phyloP scores from a whole-genome alignment of 2,888 invertebrate genomes.

The Volucella bombylans region DNA sequence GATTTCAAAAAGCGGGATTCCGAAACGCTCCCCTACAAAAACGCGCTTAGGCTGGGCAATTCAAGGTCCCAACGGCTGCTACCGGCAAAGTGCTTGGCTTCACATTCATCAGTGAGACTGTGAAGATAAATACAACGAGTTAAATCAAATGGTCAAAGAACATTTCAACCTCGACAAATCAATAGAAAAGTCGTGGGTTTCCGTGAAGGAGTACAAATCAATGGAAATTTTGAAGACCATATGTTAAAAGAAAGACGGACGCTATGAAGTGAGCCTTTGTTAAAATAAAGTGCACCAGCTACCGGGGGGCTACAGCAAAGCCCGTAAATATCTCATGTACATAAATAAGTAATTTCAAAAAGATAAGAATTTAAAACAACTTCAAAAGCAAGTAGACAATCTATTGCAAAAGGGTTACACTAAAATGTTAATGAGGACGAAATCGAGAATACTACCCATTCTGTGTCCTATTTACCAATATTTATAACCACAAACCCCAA shows the following conservation, averaged over 20 bases:
- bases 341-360: conserved; percentile 65
- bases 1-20: too few relatives aligned
- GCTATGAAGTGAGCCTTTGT: conserved; percentile 72
- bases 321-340: too few relatives aligned
- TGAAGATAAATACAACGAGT: conserved; percentile 23
- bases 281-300: conserved; percentile 60
- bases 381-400: conserved; percentile 60
- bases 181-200: conserved; percentile 16
- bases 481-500: conserved; percentile 73
- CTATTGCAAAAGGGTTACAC: neutral
- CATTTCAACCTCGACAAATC: conserved; percentile 33
- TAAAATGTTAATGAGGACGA: conserved; percentile 55
- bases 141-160: neutral
- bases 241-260: conserved; percentile 33
- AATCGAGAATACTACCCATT: conserved; percentile 12
- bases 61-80: neutral
- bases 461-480: conserved; percentile 2
- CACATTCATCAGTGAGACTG: conserved; percentile 46
- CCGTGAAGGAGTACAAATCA: conserved; percentile 45
- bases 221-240: conserved; percentile 56
- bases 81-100: neutral
- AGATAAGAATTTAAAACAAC: conserved; percentile 53
- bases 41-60: conserved; percentile 7
- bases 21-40: too few relatives aligned
- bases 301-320: too few relatives aligned